These are phyloP conservation scores for Pandion haliaetus DNA, from an alignment of 2,113 vertebrate species.

Conservation along the genomic window DNA sequence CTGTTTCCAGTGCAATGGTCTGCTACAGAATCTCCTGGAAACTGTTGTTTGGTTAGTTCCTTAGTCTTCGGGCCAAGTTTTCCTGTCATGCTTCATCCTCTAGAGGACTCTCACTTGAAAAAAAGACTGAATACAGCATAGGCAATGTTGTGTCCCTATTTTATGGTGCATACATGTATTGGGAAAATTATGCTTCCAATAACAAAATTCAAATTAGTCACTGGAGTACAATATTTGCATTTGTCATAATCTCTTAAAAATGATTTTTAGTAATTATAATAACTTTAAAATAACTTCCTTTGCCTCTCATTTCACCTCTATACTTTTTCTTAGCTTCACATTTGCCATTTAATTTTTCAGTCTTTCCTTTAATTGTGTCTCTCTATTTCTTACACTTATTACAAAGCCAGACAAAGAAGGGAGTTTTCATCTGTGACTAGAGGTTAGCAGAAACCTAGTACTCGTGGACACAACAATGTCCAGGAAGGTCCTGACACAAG, in stretches of 20 bases:
- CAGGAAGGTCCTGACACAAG: background rate
- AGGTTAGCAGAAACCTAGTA: background rate
- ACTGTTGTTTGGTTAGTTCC: background rate
- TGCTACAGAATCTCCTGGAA: background rate
- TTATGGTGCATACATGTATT: background rate
- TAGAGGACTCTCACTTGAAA: background rate
- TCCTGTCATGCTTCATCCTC: background rate
- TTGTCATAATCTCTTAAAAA: background rate
- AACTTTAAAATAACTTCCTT: background rate
- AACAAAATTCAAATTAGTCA: background rate
- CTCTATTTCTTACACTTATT: background rate
- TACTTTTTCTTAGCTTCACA: background rate
- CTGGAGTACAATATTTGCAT: background rate
- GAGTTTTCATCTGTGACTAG: background rate
- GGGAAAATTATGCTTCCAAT: background rate
- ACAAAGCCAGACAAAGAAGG: background rate
- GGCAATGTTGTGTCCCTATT: background rate
- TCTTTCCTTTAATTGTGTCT: background rate
- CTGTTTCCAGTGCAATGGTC: background rate
- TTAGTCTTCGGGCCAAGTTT: background rate
- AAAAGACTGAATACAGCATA: background rate
- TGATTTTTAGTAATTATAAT: background rate
- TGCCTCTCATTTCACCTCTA: background rate
- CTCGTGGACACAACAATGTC: background rate
- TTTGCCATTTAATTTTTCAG: background rate